Evolutionary conservation across 2,113 vertebrate species (phyloP).

Genomic region (Halichoerus grypus): DNA sequence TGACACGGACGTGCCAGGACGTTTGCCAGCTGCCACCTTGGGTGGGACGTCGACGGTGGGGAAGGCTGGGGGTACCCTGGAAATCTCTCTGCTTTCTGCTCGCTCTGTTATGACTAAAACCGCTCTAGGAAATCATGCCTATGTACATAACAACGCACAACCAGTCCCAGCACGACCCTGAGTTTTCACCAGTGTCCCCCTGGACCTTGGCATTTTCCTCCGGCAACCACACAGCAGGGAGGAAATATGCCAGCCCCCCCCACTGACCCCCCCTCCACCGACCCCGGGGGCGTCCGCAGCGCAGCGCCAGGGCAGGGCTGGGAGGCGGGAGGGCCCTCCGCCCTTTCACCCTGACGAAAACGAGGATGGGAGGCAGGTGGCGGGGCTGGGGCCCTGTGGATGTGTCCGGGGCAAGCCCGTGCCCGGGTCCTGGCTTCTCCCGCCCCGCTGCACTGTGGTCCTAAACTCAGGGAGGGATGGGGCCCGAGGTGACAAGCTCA

Average conservation of each 20-base stretch:
- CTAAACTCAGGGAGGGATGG: neutral
- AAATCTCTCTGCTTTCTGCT: neutral
- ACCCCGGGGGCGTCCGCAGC: rapidly evolving
- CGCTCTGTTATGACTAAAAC: neutral
- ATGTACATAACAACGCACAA: rapidly evolving
- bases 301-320: neutral
- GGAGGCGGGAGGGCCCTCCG: neutral
- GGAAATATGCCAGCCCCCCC: no score
- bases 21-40: rapidly evolving
- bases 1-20: rapidly evolving
- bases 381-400: neutral
- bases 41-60: rapidly evolving
- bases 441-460: rapidly evolving
- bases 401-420: rapidly evolving
- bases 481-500: neutral
- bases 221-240: neutral
- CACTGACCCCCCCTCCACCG: no score
- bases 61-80: rapidly evolving
- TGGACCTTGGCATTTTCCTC: rapidly evolving
- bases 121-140: rapidly evolving
- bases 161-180: rapidly evolving
- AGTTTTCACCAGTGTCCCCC: rapidly evolving
- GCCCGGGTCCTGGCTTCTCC: neutral
- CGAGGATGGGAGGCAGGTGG: neutral
- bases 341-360: neutral